Base-by-base conservation (phyloP, 2,797 vertebrate genomes). In the Coccyzus lansbergi region DNA sequence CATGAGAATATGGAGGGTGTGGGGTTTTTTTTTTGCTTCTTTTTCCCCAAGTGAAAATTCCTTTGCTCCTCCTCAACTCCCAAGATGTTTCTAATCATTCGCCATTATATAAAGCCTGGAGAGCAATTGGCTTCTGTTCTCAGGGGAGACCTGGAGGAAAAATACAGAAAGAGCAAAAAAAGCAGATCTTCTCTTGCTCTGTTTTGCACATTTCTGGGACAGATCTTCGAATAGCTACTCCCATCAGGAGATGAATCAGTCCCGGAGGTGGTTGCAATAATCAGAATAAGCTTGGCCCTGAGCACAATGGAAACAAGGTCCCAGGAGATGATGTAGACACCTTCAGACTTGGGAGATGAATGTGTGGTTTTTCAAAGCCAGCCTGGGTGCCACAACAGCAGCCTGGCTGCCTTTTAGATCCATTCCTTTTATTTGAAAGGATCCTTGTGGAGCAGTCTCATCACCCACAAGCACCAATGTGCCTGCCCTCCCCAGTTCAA, bases 251-350 rank as follows among this genome's bases (percentile, higher is more conserved):
- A 26, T 80, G 81, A 70, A 65, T 90, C 84, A 92, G 90, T n/a
- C 64, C 84, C 13, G n/a, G 90, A 68, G 92, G 92, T 68, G 87
- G 87, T 3, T 91, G 93, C 87, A 83, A 38, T 58, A 67, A 83
- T 69, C 83, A 74, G 64, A 55, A 3, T 0, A 38, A 88, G 65
- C 11, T n/a, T 18, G 76, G 69, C 34, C 64, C 72, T 62, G 51
- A 72, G 63, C 56, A 46, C 8, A 25, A 69, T 10, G 74, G 40
- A 46, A 88, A 31, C n/a, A 63, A n/a, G 17, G 58, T 25, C 65
- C 64, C 24, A 2, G 10, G 70, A 63, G 77, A 53, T 5, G 28
- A 55, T 4, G 24, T 3, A 53, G 72, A 36, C 64, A 92, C 80
- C 77, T 69, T 63, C 3, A 29, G 48, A 12, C 25, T 15, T 53